Evolutionary conservation across 1,140 invertebrate species (phyloP).

Genomic region (Lepidurus arcticus): DNA sequence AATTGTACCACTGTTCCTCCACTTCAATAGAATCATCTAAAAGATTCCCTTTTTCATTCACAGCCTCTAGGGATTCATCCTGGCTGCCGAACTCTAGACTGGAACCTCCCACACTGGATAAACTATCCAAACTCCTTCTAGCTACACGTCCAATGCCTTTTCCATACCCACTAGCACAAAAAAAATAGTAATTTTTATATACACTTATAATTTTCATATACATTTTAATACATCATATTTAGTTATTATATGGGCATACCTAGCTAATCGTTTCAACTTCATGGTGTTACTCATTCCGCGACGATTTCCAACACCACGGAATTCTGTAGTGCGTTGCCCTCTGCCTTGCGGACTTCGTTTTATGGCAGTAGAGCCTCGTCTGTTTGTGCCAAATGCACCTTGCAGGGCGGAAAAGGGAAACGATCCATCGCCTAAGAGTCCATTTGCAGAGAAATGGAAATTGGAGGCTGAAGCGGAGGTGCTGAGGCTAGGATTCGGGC

Average conservation of each 20-base stretch:
- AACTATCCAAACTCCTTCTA: background rate
- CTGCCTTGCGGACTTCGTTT: background rate
- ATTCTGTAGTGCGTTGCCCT: background rate
- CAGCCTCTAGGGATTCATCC: background rate
- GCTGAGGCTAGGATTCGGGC: background rate
- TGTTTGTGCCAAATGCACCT: background rate
- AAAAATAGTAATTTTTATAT: background rate
- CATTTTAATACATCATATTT: background rate
- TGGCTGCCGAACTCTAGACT: background rate
- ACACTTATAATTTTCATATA: background rate
- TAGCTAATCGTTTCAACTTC: background rate
- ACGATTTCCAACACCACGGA: background rate
- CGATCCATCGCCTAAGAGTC: background rate
- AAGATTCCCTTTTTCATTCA: background rate
- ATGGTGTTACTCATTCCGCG: background rate
- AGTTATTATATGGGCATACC: background rate
- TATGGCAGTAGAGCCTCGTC: background rate
- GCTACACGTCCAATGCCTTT: background rate
- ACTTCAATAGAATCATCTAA: conserved; percentile 5
- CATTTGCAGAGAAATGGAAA: background rate
- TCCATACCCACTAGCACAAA: background rate
- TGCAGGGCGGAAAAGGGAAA: background rate
- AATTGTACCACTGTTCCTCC: background rate
- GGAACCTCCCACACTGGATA: background rate
- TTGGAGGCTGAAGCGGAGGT: background rate